Conservation (phyloP, 2,797 vertebrate genomes). For the Microtus obscurus region DNA sequence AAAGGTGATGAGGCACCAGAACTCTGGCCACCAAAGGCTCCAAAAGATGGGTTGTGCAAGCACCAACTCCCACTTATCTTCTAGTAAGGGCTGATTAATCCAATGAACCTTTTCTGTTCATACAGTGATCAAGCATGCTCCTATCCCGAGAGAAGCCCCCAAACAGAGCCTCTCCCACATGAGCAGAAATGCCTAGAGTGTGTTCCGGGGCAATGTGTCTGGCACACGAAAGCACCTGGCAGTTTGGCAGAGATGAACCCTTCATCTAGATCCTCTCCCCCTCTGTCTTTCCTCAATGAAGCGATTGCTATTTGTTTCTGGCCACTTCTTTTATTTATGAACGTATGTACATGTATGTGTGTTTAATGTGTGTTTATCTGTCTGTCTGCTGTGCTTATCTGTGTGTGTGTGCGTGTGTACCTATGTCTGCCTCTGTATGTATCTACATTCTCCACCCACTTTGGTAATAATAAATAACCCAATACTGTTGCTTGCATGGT, state of each 20-base stretch:
- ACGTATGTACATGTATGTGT: background rate
- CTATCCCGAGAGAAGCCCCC: background rate
- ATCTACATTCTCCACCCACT: background rate
- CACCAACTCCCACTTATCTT: background rate
- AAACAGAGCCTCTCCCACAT: background rate
- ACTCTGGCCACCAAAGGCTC: background rate
- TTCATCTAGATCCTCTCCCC: too few species aligned
- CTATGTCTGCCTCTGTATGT: background rate
- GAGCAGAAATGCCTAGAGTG: background rate
- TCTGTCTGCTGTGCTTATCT: background rate
- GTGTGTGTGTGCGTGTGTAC: background rate
- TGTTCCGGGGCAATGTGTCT: too few species aligned
- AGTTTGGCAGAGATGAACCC: too few species aligned
- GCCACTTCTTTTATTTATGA: background rate
- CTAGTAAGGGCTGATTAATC: background rate
- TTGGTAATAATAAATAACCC: background rate
- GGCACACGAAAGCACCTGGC: accelerated
- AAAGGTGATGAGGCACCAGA: background rate
- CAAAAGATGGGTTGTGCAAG: background rate
- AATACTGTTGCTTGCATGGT: background rate
- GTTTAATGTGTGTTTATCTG: background rate
- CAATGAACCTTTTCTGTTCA: background rate
- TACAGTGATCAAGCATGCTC: background rate
- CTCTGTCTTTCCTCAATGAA: background rate
- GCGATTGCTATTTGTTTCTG: background rate